Percentiles rank a stretch among this genome's conserved stretches.
These are phyloP conservation scores for Mugil cephalus DNA, from an alignment of 2,113 vertebrate genomes.

Conservation along the genomic window DNA sequence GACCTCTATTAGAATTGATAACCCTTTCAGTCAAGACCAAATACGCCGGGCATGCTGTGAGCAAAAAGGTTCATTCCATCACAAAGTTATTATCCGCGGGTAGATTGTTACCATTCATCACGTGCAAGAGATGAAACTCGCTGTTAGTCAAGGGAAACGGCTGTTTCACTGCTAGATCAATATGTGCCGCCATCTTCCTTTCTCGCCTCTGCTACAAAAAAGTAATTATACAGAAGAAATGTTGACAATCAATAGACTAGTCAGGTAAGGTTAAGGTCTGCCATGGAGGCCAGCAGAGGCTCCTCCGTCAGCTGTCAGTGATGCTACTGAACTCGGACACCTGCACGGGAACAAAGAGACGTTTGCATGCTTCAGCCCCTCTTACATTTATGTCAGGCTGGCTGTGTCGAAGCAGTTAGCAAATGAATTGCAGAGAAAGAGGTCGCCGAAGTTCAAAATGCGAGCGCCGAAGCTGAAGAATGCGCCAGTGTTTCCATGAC, in stretches of 20 bases:
- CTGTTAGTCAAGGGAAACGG: conserved; percentile 94
- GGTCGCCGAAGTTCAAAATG: conserved; percentile 1
- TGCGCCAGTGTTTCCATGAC: not conserved
- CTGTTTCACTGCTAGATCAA: conserved; percentile 91
- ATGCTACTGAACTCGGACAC: conserved; percentile 63
- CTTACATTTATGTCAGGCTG: conserved; percentile 64
- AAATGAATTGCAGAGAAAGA: not conserved
- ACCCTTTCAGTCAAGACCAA: conserved; percentile 73
- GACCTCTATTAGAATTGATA: conserved; percentile 83
- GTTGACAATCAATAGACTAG: conserved; percentile 92
- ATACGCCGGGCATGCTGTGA: conserved; percentile 65
- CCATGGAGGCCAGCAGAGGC: conserved; percentile 55
- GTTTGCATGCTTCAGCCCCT: conserved; percentile 58
- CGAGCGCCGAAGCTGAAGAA: too few relatives aligned
- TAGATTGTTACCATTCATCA: conserved; percentile 92
- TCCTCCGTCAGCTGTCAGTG: conserved; percentile 83
- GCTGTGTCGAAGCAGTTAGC: conserved; percentile 62
- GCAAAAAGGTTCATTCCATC: conserved; percentile 90
- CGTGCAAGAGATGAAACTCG: conserved; percentile 91
- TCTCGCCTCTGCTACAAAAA: conserved; percentile 82
- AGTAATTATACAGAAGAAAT: conserved; percentile 97
- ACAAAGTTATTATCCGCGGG: conserved; percentile 93
- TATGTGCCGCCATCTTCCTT: conserved; percentile 85
- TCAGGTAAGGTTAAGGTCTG: conserved; percentile 87
- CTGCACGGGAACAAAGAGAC: conserved; percentile 78